Evolutionary conservation across 2,888 invertebrate genomes (phyloP).

Genomic region (Chymomyza procnemis): DNA sequence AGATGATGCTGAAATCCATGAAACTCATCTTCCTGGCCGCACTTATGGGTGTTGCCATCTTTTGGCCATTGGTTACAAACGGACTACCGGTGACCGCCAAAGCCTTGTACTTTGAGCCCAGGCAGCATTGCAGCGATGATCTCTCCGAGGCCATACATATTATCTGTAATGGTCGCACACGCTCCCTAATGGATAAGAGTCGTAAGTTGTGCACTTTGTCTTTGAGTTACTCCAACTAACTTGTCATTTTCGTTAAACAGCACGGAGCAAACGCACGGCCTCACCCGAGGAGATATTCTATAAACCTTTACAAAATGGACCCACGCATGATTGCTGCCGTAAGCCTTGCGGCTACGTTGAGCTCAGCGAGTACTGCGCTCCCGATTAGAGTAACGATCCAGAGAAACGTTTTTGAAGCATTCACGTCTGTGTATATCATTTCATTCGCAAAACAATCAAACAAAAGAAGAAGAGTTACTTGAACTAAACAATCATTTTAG

Average conservation of each 20-base stretch:
- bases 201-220: constrained; percentile 60
- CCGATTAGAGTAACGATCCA: constrained; percentile 13
- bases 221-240: not conserved
- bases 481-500: not conserved
- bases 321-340: constrained; percentile 73
- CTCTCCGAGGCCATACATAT: constrained; percentile 67
- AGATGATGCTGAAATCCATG: constrained; percentile 59
- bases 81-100: constrained; percentile 8
- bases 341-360: constrained; percentile 70
- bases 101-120: constrained; percentile 45
- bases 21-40: constrained; percentile 41
- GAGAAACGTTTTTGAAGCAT: not conserved
- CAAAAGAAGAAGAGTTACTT: not conserved
- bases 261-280: constrained; percentile 31
- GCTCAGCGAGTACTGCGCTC: constrained; percentile 71
- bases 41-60: constrained; percentile 41
- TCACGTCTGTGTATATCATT: not conserved
- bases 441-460: not conserved
- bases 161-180: constrained; percentile 68
- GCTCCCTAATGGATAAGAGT: constrained; percentile 62
- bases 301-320: constrained; percentile 61
- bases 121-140: constrained; percentile 69
- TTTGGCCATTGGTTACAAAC: constrained; percentile 21
- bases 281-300: constrained; percentile 40
- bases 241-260: constrained; percentile 30